These are phyloP conservation scores for Ascidia mentula DNA, from an alignment of 23 tunicate genomes.

Conservation along the genomic window DNA sequence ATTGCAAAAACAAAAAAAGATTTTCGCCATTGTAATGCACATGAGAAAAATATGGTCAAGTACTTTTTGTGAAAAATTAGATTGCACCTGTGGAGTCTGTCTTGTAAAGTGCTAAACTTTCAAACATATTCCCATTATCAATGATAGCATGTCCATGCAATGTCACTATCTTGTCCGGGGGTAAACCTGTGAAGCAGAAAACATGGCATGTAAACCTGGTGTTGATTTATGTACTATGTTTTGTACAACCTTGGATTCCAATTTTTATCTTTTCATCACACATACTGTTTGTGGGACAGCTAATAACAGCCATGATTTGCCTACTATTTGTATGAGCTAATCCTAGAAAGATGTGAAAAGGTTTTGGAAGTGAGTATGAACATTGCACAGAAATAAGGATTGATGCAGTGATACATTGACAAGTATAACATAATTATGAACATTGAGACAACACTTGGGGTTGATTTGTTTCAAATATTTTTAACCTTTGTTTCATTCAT, in stretches of 20 bases:
- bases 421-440: no score
- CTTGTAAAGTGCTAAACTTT: not conserved
- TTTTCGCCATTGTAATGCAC: no score
- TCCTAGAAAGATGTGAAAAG: not conserved
- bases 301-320: not conserved
- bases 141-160: not conserved
- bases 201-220: not conserved
- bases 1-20: no score
- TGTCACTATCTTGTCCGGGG: not conserved
- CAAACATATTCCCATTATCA: conserved; percentile 3
- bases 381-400: no score
- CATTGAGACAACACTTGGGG: no score
- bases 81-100: not conserved
- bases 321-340: not conserved
- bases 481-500: no score
- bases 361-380: no score
- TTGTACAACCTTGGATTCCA: not conserved
- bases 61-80: not conserved
- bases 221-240: not conserved
- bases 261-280: not conserved
- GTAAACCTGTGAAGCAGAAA: conserved; percentile 3
- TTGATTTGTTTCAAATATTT: no score
- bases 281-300: conserved; percentile 1
- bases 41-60: not conserved
- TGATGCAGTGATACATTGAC: no score